Conservation (phyloP, 2,888 invertebrate species). For the Dascillus cervinus region DNA sequence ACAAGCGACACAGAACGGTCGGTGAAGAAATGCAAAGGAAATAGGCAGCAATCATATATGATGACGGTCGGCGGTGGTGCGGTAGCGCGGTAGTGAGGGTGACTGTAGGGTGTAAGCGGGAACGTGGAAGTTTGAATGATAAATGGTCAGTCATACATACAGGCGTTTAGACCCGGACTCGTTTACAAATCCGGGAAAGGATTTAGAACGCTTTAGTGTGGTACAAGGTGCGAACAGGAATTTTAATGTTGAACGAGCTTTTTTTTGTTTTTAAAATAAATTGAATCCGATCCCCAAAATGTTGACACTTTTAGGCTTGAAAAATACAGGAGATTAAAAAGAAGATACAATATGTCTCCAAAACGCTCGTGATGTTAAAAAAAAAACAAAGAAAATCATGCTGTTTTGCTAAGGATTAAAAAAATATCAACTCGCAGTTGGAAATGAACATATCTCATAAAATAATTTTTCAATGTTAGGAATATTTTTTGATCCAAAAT, state of each 20-base stretch:
- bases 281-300: too few relatives aligned
- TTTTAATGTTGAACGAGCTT: constrained; percentile 1
- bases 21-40: constrained; percentile 23
- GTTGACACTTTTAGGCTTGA: too few relatives aligned
- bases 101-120: constrained; percentile 14
- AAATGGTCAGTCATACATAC: constrained; percentile 44
- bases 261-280: constrained; percentile 8
- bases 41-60: constrained; percentile 21
- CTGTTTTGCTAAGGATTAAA: too few relatives aligned
- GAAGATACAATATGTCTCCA: too few relatives aligned
- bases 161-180: constrained; percentile 40
- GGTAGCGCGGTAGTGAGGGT: constrained; percentile 15
- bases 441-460: too few relatives aligned
- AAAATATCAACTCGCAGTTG: too few relatives aligned
- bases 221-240: constrained; percentile 33
- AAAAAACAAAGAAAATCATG: too few relatives aligned
- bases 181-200: constrained; percentile 43
- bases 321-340: too few relatives aligned
- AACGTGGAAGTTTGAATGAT: constrained; percentile 38
- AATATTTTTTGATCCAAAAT: too few relatives aligned
- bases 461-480: too few relatives aligned
- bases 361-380: too few relatives aligned
- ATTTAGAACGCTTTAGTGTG: constrained; percentile 36
- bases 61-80: constrained; percentile 21
- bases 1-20: constrained; percentile 17